A percentile compares a stretch with the other conserved stretches of the same genome.
Evolutionary conservation across 2,113 vertebrate genomes (phyloP).

Genomic region (Indicator maculatus): DNA sequence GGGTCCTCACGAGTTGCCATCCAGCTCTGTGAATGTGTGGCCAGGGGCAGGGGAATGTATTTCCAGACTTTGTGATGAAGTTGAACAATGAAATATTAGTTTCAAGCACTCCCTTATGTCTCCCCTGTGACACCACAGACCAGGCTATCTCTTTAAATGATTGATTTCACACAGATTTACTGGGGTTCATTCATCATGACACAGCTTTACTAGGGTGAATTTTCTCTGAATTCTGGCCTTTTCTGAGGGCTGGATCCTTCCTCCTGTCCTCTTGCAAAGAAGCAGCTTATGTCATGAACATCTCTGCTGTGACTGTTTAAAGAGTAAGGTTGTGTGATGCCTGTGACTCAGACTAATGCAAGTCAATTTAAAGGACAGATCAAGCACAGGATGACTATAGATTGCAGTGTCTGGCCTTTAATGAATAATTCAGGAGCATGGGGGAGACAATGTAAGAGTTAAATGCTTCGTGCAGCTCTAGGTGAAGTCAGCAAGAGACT

Average conservation of each 20-base stretch:
- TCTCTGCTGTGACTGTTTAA: neutral
- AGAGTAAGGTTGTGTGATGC: neutral
- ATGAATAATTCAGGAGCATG: slow-evolving; percentile 44
- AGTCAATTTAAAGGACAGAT: slow-evolving; percentile 48
- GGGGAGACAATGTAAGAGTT: neutral
- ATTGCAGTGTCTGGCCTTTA: slow-evolving; percentile 1
- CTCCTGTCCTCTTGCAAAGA: neutral
- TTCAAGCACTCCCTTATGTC: neutral
- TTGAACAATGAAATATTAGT: neutral
- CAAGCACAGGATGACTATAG: neutral
- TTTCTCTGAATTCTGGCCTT: neutral
- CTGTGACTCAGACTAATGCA: slow-evolving; percentile 43
- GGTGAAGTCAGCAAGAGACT: neutral
- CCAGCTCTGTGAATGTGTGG: rapidly evolving
- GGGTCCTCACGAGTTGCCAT: rapidly evolving
- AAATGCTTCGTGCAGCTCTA: slow-evolving; percentile 6
- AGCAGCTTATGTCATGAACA: neutral
- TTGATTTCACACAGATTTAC: slow-evolving; percentile 23
- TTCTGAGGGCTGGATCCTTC: neutral
- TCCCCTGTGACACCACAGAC: neutral
- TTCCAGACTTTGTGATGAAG: neutral
- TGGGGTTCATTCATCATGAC: slow-evolving; percentile 7
- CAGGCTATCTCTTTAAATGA: slow-evolving; percentile 15
- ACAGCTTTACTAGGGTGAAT: neutral
- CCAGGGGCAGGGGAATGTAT: neutral